Conservation (phyloP, 2,113 vertebrate genomes). For the Myotis lucifugus region DNA sequence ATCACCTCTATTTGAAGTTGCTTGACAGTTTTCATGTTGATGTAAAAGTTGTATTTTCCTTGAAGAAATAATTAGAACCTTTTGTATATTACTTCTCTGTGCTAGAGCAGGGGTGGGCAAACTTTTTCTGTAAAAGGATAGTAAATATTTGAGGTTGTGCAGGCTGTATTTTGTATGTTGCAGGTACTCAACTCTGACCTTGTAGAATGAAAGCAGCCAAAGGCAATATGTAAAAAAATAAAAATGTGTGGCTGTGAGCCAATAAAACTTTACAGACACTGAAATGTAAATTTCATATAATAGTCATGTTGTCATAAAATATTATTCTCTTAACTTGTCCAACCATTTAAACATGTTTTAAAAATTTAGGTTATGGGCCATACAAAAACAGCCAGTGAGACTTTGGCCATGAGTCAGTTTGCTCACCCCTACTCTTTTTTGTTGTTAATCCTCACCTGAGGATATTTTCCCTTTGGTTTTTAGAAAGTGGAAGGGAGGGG, state of each 20-base stretch:
- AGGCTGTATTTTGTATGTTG: accelerated
- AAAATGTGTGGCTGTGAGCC: not conserved
- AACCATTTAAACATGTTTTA: not conserved
- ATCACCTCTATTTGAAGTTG: not conserved
- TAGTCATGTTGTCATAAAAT: not conserved
- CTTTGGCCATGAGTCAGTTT: not conserved
- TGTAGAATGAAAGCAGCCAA: not conserved
- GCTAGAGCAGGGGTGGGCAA: not conserved
- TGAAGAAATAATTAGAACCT: not conserved
- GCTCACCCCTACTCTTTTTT: not conserved
- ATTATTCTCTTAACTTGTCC: not conserved
- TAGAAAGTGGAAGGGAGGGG: no score
- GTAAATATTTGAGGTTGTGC: not conserved
- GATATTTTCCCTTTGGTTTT: no score
- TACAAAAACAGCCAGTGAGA: not conserved
- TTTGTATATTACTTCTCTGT: not conserved
- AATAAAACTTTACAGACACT: not conserved
- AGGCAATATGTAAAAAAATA: not conserved
- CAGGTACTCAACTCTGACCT: not conserved
- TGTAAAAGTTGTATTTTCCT: not conserved
- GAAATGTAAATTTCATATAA: not conserved
- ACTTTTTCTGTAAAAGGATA: not conserved
- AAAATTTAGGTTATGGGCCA: not conserved
- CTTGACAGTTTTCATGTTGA: not conserved
- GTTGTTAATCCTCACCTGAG: no score